Evolutionary conservation across 1,140 invertebrate species (phyloP), one percentile per base, ranked within the genome.

Genomic region (Maniola jurtina): DNA sequence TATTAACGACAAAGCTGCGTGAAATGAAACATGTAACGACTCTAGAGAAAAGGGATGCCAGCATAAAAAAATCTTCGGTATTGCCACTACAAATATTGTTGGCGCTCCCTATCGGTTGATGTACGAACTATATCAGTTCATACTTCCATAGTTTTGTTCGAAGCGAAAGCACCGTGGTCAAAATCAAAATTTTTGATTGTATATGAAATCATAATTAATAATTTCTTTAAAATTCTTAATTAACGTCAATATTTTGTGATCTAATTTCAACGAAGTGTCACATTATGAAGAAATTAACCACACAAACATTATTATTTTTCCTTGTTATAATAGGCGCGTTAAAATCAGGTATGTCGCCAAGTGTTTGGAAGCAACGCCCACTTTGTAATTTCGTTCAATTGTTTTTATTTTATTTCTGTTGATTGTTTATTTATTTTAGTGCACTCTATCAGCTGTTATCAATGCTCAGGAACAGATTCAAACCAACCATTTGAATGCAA

Each of bases 401-500:
- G 57, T 65, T 65, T 57, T 71, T 72, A 52, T 65, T 71, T 71
- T 59, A 38, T 57, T 70, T 64, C 61, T 61, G 62, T 71, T 40
- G 61, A 55, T 25, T 25, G 25, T 64, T 68, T 60, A 70, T 14
- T 71, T 50, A 68, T 68, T 68, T 47, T 88, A 95, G 94, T 92
- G 67, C 55, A 83, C 71, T 93, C 93, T 71, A 94, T 98, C 72
- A 89, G 94, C 68, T 99, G 98, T 86, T 98, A 97, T 88, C 96
- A 97, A 81, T 99, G 98, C 91, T 94, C 93, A 67, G 97, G 97
- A 45, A 96, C 94, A 58, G 94, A 96, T 83, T 94, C 95, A 15
- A 82, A 92, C 13, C 92, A 95, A 83, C 95, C 95, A 5, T 96
- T 96, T 84, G 95, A 97, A 81, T 99, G 98, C 89, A 96, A 96